phyloP scores from a whole-genome alignment of 2,113 vertebrate genomes.

The Cinclus mexicanus region DNA sequence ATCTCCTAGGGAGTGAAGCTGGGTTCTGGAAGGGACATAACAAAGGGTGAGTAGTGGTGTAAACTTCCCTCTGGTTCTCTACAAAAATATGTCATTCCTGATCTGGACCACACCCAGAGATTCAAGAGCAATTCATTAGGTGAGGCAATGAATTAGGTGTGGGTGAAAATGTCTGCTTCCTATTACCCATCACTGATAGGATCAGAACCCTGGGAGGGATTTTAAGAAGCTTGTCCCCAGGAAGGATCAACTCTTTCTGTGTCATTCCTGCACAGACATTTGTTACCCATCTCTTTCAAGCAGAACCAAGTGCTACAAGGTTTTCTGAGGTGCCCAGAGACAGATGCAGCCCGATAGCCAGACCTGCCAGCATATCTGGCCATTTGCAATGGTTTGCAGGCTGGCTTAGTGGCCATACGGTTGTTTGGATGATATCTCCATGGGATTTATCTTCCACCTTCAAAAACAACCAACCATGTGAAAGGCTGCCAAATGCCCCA shows the following conservation, averaged over 20 bases:
- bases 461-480: conserved; percentile 63
- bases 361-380: conserved; percentile 41
- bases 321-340: conserved; percentile 42
- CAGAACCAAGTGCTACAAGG: conserved; percentile 21
- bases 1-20: background rate
- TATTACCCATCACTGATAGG: background rate
- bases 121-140: background rate
- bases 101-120: background rate
- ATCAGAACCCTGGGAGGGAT: background rate
- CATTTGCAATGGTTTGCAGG: conserved; percentile 55
- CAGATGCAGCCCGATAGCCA: conserved; percentile 33
- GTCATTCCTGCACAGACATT: background rate
- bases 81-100: background rate
- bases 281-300: background rate
- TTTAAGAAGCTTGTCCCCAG: background rate
- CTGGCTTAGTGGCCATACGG: conserved; percentile 66
- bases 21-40: background rate
- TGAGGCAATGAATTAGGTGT: background rate
- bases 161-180: background rate
- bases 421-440: conserved; percentile 58
- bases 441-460: conserved; percentile 62
- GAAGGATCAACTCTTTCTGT: background rate
- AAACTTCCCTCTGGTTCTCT: background rate
- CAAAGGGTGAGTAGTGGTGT: background rate
- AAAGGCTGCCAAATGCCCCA: conserved; percentile 69